Evolutionary conservation across 2,888 invertebrate species (phyloP).

Genomic region (Malacosoma neustria): DNA sequence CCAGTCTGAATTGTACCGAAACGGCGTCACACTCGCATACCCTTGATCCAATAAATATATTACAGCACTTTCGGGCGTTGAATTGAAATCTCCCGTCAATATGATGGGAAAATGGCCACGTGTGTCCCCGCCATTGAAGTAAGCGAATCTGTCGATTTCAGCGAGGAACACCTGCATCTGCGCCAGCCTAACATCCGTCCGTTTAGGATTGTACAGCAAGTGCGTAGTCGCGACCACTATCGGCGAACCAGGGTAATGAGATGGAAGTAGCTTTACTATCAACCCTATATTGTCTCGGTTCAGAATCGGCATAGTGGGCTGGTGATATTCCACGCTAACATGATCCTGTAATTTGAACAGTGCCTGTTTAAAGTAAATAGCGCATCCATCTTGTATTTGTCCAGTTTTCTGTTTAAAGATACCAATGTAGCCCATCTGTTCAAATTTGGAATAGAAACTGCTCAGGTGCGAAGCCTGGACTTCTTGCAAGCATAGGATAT

Average conservation of each 20-base stretch:
- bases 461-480: constrained; percentile 85
- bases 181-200: constrained; percentile 92
- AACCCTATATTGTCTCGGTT: constrained; percentile 93
- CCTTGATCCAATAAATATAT: constrained; percentile 81
- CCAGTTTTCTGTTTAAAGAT: constrained; percentile 90
- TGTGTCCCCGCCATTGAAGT: constrained; percentile 38
- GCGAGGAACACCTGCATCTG: constrained; percentile 90
- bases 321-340: constrained; percentile 79
- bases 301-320: constrained; percentile 77
- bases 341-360: constrained; percentile 80
- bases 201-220: constrained; percentile 91
- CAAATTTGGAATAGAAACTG: constrained; percentile 73
- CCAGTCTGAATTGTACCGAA: constrained; percentile 57
- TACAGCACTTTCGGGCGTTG: constrained; percentile 82
- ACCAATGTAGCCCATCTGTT: constrained; percentile 79
- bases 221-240: constrained; percentile 95
- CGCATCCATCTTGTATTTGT: constrained; percentile 89
- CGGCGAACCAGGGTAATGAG: constrained; percentile 52
- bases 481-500: constrained; percentile 91
- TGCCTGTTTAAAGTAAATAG: constrained; percentile 84
- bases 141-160: constrained; percentile 87
- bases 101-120: constrained; percentile 83
- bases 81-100: constrained; percentile 95
- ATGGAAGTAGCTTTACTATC: constrained; percentile 81
- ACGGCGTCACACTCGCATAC: constrained; percentile 58